These are phyloP conservation scores for Smittia sp. DNA, from an alignment of 2,888 invertebrate genomes.

Conservation along the genomic window DNA sequence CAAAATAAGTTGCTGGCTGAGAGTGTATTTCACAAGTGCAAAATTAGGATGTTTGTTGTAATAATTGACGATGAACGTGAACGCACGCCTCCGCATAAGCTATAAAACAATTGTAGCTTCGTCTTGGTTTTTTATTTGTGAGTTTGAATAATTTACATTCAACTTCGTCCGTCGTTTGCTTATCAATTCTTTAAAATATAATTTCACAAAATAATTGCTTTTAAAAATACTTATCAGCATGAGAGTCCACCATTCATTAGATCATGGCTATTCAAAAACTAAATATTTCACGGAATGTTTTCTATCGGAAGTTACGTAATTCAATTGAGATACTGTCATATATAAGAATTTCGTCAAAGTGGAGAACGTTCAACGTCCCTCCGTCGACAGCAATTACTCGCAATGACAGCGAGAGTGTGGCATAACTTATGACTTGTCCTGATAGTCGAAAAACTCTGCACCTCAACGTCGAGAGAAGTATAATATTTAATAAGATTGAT, in stretches of 20 bases:
- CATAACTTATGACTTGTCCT: no score
- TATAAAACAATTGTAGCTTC: background rate
- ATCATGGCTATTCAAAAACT: no score
- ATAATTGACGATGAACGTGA: background rate
- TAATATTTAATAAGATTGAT: no score
- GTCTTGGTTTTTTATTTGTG: background rate
- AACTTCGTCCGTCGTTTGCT: background rate
- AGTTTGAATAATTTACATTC: conserved; percentile 2
- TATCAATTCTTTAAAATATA: background rate
- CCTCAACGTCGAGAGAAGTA: no score
- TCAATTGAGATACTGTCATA: background rate
- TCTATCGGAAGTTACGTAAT: background rate
- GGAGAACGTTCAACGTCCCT: background rate
- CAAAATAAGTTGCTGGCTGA: conserved; percentile 20
- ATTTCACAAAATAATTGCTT: background rate
- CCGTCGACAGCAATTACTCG: no score
- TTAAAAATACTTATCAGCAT: conserved; percentile 4
- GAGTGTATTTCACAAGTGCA: background rate
- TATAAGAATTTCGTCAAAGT: no score
- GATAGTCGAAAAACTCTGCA: no score
- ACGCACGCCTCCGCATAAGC: background rate
- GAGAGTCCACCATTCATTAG: no score
- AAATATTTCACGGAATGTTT: conserved; percentile 6
- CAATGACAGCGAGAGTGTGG: no score
- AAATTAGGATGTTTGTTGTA: conserved; percentile 20